phyloP scores from a whole-genome alignment of 2,888 invertebrate genomes.

The Ypsolopha scabrella region DNA sequence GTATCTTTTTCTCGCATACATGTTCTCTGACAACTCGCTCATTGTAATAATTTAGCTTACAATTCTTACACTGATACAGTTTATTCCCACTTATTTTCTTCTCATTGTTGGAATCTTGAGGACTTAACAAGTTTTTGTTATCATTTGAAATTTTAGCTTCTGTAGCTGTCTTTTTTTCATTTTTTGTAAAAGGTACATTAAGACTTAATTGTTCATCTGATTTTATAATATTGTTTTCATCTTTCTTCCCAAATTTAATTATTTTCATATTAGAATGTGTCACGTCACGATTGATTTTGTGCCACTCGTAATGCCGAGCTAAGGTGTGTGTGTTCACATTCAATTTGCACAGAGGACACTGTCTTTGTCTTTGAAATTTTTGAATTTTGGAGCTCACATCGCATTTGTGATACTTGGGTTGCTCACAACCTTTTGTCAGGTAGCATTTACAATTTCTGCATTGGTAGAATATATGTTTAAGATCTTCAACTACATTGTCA shows the following conservation, averaged over 20 bases:
- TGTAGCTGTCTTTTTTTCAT: too few relatives aligned
- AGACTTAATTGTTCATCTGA: too few relatives aligned
- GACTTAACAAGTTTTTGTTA: neutral
- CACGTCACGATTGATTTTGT: neutral
- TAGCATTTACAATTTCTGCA: neutral
- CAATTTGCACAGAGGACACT: neutral
- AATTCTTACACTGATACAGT: neutral
- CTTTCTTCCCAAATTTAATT: neutral
- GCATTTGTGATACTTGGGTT: neutral
- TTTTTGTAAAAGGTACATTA: too few relatives aligned
- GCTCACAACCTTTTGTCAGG: neutral
- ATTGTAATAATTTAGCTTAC: neutral
- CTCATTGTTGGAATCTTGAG: neutral
- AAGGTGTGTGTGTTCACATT: neutral
- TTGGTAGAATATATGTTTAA: neutral
- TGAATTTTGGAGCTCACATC: neutral
- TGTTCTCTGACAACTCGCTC: neutral
- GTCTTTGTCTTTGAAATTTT: neutral
- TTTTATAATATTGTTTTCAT: neutral
- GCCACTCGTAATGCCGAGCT: neutral
- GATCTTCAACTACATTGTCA: neutral
- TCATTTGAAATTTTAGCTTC: too few relatives aligned
- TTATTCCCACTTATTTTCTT: neutral
- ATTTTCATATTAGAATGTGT: neutral
- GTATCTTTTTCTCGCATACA: neutral